These are phyloP conservation scores for Cephus pygmeus DNA, from an alignment of 2,888 invertebrate genomes.

Conservation along the genomic window DNA sequence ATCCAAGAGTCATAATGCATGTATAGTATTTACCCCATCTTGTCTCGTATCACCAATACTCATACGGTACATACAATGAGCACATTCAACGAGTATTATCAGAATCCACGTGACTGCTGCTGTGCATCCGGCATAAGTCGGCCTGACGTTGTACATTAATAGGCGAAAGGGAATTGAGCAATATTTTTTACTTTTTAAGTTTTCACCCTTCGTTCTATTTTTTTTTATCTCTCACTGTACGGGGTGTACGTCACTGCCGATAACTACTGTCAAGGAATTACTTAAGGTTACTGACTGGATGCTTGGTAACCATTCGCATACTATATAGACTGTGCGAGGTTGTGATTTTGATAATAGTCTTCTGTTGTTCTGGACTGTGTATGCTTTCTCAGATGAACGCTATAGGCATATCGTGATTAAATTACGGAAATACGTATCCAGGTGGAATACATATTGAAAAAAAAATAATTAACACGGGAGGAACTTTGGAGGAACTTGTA, in stretches of 20 bases:
- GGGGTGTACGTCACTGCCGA: not conserved
- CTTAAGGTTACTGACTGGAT: constrained; percentile 2
- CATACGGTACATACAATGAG: constrained; percentile 34
- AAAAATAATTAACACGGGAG: not conserved
- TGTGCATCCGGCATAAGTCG: not conserved
- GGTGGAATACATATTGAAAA: not conserved
- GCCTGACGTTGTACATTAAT: not conserved
- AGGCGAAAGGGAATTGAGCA: constrained; percentile 1
- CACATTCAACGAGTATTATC: constrained; percentile 33
- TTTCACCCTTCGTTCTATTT: not conserved
- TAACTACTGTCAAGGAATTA: not conserved
- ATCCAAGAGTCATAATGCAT: not conserved
- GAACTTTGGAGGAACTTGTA: not conserved
- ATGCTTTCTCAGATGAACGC: not conserved
- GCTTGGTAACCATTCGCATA: not conserved
- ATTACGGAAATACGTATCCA: not conserved
- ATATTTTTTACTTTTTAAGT: not conserved
- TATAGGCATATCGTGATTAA: not conserved
- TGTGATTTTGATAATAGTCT: not conserved
- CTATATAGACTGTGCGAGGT: not conserved
- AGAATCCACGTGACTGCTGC: not conserved
- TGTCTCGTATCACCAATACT: not conserved
- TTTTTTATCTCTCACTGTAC: not conserved
- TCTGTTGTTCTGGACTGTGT: not conserved
- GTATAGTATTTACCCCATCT: not conserved